Evolutionary conservation across 2,888 invertebrate species (phyloP).

Genomic region (Lasioglossum lativentre): DNA sequence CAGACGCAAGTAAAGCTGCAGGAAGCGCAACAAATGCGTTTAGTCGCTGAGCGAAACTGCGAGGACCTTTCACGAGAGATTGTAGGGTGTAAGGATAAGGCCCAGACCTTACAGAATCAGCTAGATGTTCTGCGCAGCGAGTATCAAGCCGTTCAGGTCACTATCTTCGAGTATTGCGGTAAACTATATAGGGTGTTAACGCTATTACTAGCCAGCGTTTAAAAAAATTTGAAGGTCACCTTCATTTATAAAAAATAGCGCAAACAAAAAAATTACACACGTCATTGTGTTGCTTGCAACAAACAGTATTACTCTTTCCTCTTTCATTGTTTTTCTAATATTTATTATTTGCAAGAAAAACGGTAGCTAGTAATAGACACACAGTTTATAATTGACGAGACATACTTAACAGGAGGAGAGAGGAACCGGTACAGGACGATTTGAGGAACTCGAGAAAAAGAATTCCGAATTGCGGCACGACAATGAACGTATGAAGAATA

Average conservation of each 20-base stretch:
- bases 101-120: constrained; percentile 80
- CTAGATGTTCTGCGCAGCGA: constrained; percentile 79
- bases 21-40: constrained; percentile 89
- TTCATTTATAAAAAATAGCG: no score
- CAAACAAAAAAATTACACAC: no score
- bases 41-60: constrained; percentile 88
- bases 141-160: constrained; percentile 74
- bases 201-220: no score
- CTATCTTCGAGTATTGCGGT: neutral
- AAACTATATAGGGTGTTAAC: neutral
- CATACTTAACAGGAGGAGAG: constrained; percentile 68
- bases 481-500: constrained; percentile 85
- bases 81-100: constrained; percentile 88
- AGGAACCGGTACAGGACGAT: constrained; percentile 65
- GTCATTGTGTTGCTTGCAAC: no score
- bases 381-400: neutral
- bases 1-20: constrained; percentile 89
- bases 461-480: constrained; percentile 86
- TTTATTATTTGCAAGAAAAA: neutral
- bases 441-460: constrained; percentile 84
- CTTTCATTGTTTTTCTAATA: no score
- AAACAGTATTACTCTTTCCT: no score
- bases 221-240: no score
- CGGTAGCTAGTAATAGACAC: no score
- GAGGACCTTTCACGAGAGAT: constrained; percentile 89